A percentile compares a stretch with the other conserved stretches of the same genome.
These are phyloP conservation scores for Trinorchestia longiramus DNA, from an alignment of 1,140 invertebrate genomes.

Conservation along the genomic window DNA sequence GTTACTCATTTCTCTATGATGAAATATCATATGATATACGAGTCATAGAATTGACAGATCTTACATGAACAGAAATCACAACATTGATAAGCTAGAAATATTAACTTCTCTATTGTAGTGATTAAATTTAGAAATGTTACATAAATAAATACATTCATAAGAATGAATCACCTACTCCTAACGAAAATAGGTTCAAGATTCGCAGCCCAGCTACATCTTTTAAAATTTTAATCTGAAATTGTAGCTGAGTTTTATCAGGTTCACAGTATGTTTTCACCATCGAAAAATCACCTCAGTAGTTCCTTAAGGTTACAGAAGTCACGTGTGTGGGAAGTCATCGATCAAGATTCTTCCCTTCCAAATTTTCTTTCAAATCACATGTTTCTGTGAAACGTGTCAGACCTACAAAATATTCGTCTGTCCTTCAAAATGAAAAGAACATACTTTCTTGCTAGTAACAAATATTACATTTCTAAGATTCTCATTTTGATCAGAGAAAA, in stretches of 20 bases:
- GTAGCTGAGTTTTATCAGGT: not conserved
- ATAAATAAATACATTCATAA: not conserved
- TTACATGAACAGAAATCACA: not conserved
- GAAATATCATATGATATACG: not conserved
- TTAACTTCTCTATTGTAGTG: not conserved
- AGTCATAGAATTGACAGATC: not conserved
- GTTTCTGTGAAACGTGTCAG: no score
- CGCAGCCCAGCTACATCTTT: not conserved
- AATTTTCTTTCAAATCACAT: no score
- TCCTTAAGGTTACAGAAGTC: no score
- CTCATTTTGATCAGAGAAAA: no score
- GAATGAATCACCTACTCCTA: not conserved
- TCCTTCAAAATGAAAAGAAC: not conserved
- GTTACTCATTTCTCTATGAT: not conserved
- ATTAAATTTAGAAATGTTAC: not conserved
- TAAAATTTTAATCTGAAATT: not conserved
- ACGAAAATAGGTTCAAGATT: no score
- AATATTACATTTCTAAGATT: no score
- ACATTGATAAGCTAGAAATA: not conserved
- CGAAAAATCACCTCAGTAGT: no score
- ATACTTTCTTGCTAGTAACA: no score
- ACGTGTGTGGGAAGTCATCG: no score
- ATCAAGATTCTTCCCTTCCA: no score
- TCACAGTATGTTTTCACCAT: no score
- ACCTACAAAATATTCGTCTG: not conserved